Evolutionary conservation across 2,888 invertebrate genomes (phyloP), one percentile per base, ranked within the genome.

Genomic region (Caenorhabditis sulstoni): DNA sequence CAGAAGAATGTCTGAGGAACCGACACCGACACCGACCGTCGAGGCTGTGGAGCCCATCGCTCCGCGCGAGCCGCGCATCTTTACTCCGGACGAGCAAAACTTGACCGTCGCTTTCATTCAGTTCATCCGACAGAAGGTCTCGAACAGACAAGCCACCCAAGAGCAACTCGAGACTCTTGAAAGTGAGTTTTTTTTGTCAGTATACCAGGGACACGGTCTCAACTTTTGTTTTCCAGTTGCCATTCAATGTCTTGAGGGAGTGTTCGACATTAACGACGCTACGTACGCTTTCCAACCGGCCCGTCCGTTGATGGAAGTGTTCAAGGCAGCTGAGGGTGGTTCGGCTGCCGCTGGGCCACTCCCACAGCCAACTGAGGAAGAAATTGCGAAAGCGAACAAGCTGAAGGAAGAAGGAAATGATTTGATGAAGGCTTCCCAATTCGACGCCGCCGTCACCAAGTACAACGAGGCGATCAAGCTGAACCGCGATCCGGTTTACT

Each of bases 401-500:
- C 93, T 95, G 45, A 98, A 97, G 91, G 95, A 94, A 90, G 94
- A 94, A 90, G 85, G 85, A 58, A 85, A 85, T 20, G 84, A 83
- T 67, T 66, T 94, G n/a, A 96, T 98, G 95, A 95, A 95, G 91
- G 93, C 93, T 39, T 94, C 94, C 77, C 94, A 94, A 86, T 91
- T 90, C 85, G 92, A 93, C 23, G 95, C 95, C 90, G 97, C 97
- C 14, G 91, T 96, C 41, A 93, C 93, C 14, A 93, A 94, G 87
- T 97, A 97, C 91, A 93, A 95, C 79, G 94, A 95, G 87, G 97
- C 98, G 12, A 95, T 99, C 83, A 93, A 94, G 87, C 92, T 96
- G 71, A 94, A 94, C 23, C 93, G 93, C 79, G 97, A 97, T 92
- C 94, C 97, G 0, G 95, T 98, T 37, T 98, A 95, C 92, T 98